Base-by-base conservation (phyloP, 2,113 vertebrate species). In the Ifrita kowaldi region DNA sequence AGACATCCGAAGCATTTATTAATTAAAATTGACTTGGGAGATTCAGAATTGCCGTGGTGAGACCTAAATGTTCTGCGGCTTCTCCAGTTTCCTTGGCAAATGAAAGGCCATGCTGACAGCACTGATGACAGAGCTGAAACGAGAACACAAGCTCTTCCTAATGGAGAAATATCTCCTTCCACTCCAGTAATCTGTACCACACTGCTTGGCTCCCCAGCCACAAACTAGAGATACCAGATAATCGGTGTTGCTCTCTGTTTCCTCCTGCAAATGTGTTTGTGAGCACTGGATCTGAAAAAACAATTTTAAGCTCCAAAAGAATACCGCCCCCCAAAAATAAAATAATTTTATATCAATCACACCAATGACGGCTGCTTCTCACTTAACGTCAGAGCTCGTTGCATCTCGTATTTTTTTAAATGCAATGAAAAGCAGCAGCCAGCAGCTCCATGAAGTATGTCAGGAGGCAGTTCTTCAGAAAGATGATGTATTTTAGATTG, bases 21-120 rank as follows among this genome's bases (percentile, higher is more conserved):
- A 79, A 62, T 64, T 74, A 52, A 79, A 87, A 69, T 3, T 8
- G 8, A 26, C 63, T 76, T 87, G 22, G 56, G 75, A 78, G 49
- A n/a, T 55, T 60, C 53, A 63, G 50, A 44, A 91, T 60, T 3
- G 4, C 74, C 60, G 50, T 17, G 49, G 93, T 21, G 69, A 93
- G 89, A 93, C 69, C 68, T 21, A 62, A 81, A 68, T 4, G 15
- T 56, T 63, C 93, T 22, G 52, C 0, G 0, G 41, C 56, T 90
- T 88, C 91, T 76, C 35, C 57, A 39, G 86, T 75, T 95, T 75
- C 92, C 93, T 35, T 65, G 78, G 91, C 92, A 87, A 87, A 84
- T 3, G 28, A 59, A 91, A 74, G 39, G 62, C 87, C 81, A 42
- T 3, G 22, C 50, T 79, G 80, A 92, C 93, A 96, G 85, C 41